A percentile compares a stretch with the other conserved stretches of the same genome.
Conservation (phyloP, 2,888 invertebrate species). For the Oscheius sp. region DNA sequence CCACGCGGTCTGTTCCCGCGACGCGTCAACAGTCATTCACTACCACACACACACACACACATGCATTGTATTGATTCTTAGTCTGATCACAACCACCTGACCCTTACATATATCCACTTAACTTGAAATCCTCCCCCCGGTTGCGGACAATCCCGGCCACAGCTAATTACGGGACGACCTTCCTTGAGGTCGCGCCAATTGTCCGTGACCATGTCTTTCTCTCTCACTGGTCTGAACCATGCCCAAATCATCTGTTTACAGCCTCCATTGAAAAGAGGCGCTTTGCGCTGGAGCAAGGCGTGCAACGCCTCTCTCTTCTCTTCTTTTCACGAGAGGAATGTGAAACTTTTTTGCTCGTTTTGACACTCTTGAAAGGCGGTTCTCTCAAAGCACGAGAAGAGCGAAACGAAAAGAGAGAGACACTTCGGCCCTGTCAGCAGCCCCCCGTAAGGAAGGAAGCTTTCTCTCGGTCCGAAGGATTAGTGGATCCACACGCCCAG, state of each 20-base stretch:
- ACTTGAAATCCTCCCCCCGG: neutral
- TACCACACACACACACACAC: conserved; percentile 25
- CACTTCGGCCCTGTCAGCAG: conserved; percentile 12
- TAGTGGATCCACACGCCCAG: conserved; percentile 9
- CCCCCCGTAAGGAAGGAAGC: conserved; percentile 23
- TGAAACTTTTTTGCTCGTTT: conserved; percentile 1
- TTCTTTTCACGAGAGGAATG: neutral
- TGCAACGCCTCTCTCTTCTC: conserved; percentile 1
- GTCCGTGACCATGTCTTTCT: neutral
- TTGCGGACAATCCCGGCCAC: conserved; percentile 18
- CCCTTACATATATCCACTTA: conserved; percentile 1
- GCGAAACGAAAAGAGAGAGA: neutral
- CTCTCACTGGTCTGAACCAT: neutral
- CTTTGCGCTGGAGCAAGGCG: neutral
- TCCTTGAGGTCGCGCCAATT: conserved; percentile 31
- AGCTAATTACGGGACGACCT: conserved; percentile 32
- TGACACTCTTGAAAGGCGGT: conserved; percentile 16
- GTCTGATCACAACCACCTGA: neutral
- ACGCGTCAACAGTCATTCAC: conserved; percentile 34
- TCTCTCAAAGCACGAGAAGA: conserved; percentile 6
- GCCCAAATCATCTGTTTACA: neutral
- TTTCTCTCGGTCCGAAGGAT: conserved; percentile 1
- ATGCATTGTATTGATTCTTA: conserved; percentile 23
- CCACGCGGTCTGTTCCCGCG: conserved; percentile 24
- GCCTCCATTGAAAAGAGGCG: too few species aligned